Conservation (phyloP, 2,888 invertebrate species). For the Odontothrips loti region DNA sequence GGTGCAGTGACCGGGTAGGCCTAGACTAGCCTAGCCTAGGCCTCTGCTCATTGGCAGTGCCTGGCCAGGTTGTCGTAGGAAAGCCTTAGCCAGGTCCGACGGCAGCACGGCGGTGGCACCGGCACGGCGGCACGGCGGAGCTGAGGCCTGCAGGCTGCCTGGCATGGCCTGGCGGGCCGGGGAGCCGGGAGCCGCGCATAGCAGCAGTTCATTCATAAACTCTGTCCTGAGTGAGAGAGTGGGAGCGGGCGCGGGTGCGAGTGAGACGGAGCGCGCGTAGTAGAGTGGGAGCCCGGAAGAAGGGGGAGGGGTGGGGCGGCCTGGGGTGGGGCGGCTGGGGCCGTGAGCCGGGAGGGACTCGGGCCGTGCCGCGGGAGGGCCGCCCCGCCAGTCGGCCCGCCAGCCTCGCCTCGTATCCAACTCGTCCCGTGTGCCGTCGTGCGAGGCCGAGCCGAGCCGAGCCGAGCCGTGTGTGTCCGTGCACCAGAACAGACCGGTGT, state of each 20-base stretch:
- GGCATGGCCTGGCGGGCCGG: background rate
- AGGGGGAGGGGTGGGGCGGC: background rate
- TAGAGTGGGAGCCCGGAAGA: background rate
- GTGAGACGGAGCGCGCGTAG: background rate
- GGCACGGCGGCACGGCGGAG: background rate
- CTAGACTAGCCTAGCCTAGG: too few relatives aligned
- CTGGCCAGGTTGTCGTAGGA: too few relatives aligned
- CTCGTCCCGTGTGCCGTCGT: background rate
- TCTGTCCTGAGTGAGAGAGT: background rate
- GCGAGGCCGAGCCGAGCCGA: background rate
- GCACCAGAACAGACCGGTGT: background rate
- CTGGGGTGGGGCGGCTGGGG: background rate
- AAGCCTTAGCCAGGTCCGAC: too few relatives aligned
- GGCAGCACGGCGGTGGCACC: too few relatives aligned
- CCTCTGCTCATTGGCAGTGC: too few relatives aligned
- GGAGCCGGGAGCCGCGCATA: background rate
- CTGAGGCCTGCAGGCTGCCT: background rate
- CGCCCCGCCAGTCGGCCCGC: background rate
- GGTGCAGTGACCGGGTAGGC: too few relatives aligned
- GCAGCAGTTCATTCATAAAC: slow-evolving; percentile 15
- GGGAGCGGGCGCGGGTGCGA: background rate
- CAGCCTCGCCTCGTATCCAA: background rate
- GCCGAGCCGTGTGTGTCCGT: background rate
- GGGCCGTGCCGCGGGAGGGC: background rate
- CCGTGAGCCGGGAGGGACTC: background rate